Conservation (phyloP, 2,113 vertebrate species). For the Dicentrarchus labrax region DNA sequence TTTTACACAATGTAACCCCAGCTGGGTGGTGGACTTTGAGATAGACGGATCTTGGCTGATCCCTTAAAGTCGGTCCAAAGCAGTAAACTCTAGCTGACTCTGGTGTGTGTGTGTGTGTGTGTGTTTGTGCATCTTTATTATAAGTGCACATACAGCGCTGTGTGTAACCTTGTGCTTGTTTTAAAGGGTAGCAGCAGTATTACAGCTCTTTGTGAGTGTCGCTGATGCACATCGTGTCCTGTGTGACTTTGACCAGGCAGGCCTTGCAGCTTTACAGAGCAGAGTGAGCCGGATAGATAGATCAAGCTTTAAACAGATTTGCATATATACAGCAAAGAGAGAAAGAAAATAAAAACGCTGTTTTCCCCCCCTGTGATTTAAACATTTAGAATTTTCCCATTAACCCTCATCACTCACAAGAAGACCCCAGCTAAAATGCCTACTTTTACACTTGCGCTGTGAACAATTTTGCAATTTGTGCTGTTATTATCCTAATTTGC, state of each 20-base stretch:
- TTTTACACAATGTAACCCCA: conserved; percentile 34
- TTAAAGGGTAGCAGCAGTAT: conserved; percentile 56
- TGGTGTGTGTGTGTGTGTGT: conserved; percentile 4
- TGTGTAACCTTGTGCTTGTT: conserved; percentile 65
- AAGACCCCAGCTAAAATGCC: conserved; percentile 64
- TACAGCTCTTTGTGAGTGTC: conserved; percentile 56
- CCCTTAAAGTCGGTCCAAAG: conserved; percentile 46
- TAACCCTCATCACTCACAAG: conserved; percentile 70
- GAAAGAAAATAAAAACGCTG: conserved; percentile 28
- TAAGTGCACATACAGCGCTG: background rate
- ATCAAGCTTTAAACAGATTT: conserved; percentile 40
- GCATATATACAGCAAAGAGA: background rate
- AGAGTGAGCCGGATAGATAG: conserved; percentile 34
- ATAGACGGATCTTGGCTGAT: conserved; percentile 40
- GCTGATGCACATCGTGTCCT: conserved; percentile 70
- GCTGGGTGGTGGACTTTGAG: conserved; percentile 36
- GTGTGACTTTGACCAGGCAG: conserved; percentile 68
- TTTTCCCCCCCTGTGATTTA: conserved; percentile 43
- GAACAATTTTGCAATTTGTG: conserved; percentile 76
- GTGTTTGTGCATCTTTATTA: conserved; percentile 13
- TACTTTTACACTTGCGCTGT: conserved; percentile 67
- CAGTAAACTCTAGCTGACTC: conserved; percentile 34
- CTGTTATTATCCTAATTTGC: conserved; percentile 77
- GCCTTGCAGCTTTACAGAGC: conserved; percentile 53
- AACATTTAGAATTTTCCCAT: conserved; percentile 72